Evolutionary conservation across 2,113 vertebrate species (phyloP).

Genomic region (Bubo bubo): DNA sequence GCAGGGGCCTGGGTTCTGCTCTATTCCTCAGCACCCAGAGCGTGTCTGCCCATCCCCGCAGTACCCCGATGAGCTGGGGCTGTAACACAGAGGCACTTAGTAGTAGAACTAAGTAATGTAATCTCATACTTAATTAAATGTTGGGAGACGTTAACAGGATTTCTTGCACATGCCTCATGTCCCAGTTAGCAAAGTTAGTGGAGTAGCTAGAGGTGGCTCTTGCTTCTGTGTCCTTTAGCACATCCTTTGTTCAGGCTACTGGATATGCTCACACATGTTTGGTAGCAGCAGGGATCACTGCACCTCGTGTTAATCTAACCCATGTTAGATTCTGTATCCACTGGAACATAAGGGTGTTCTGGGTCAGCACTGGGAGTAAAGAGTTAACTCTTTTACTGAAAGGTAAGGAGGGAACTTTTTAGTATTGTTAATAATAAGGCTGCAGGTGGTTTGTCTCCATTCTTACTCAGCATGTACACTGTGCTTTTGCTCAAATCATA

Average conservation of each 20-base stretch:
- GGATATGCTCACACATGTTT: accelerated
- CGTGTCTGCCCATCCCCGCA: neutral
- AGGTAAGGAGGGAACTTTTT: neutral
- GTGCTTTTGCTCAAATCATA: neutral
- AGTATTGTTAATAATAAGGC: neutral
- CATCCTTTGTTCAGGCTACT: neutral
- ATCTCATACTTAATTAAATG: neutral
- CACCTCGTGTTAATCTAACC: accelerated
- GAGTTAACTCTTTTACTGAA: neutral
- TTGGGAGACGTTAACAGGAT: neutral
- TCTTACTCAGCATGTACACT: accelerated
- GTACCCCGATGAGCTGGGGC: neutral
- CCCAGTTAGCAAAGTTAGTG: neutral
- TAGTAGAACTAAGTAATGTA: neutral
- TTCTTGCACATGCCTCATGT: accelerated
- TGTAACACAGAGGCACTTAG: neutral
- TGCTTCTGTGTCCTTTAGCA: neutral
- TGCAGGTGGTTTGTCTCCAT: accelerated
- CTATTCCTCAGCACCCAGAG: neutral
- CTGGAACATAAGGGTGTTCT: no score
- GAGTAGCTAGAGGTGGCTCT: accelerated
- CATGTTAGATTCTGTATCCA: no score
- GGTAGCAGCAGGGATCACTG: neutral
- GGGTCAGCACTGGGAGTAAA: neutral
- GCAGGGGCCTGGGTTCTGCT: neutral